A percentile compares a stretch with the other conserved stretches of the same genome.
These are phyloP conservation scores for Thecocarcelia acutangulata DNA, from an alignment of 2,888 invertebrate species.

Conservation along the genomic window DNA sequence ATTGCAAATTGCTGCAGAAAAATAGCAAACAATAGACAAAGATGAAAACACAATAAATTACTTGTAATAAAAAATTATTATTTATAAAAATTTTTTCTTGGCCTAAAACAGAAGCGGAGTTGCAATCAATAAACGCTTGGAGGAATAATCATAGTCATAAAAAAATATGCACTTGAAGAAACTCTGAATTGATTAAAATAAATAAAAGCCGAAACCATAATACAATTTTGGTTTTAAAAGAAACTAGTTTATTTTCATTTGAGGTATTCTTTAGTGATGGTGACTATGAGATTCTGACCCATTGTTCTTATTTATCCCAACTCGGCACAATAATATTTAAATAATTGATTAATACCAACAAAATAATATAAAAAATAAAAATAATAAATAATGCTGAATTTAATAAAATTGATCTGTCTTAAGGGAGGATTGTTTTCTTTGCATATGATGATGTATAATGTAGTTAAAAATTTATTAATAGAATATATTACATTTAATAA, in stretches of 20 bases:
- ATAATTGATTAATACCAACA: conserved; percentile 13
- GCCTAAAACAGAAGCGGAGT: conserved; percentile 2
- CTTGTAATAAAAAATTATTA: conserved; percentile 11
- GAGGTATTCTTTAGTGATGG: too few species aligned
- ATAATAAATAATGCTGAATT: conserved; percentile 31
- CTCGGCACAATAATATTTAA: not conserved
- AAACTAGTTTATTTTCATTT: too few species aligned
- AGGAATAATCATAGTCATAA: too few species aligned
- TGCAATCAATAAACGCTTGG: too few species aligned
- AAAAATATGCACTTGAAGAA: too few species aligned
- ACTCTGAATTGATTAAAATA: too few species aligned
- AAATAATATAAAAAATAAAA: too few species aligned
- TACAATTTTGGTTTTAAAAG: too few species aligned
- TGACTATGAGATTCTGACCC: too few species aligned
- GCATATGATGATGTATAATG: conserved; percentile 59
- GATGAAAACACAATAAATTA: conserved; percentile 36
- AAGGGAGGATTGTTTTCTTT: conserved; percentile 22
- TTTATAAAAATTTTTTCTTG: not conserved
- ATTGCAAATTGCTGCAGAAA: conserved; percentile 46
- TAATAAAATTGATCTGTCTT: conserved; percentile 28
- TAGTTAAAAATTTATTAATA: conserved; percentile 44
- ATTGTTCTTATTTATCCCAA: conserved; percentile 9
- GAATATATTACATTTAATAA: conserved; percentile 44
- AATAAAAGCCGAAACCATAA: too few species aligned
- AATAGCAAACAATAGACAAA: conserved; percentile 49